Evolutionary conservation across 2,888 invertebrate genomes (phyloP), one percentile per base, ranked within the genome.

Genomic region (Leucozona laternaria): DNA sequence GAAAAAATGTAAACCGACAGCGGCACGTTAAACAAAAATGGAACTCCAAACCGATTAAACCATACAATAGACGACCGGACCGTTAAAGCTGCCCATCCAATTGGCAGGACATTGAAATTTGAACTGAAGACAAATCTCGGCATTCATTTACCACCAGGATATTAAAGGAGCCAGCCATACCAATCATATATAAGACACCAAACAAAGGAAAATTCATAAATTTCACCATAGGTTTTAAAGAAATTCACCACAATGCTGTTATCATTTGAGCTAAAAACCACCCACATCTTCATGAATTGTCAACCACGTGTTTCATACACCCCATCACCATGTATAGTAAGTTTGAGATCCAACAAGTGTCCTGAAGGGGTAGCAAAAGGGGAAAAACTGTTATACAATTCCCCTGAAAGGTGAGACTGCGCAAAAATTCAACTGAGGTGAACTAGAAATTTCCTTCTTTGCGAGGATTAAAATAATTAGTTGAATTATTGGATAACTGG

Each of bases 51-150:
- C 68, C 53, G 53, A 37, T 20, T 37, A 20, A 40, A 15, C 6
- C 25, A n/a, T n/a, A 68, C 34, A 48, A 48, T 3, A 28, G 11
- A 58, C 60, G 55, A 58, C 66, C 70, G 70, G 20, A 58, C 57
- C 71, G 55, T 22, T 17, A n/a, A 66, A 57, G 43, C 31, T 22
- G 60, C 64, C 75, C 73, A 79, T 55, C 86, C 78, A 82, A 79
- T 66, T 73, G 82, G 70, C 64, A 82, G 75, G 78, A 86, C 86
- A 71, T 71, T 82, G 60, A 82, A 82, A 79, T 75, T 78, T 64
- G 64, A 86, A 86, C 86, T 86, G 82, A 86, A 57, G 78, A 37
- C 75, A 37, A 66, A 66, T 76, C 79, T 72, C 50, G 37, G 71
- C 66, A 37, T 68, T 68, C 79, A 73, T 73, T 79, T 58, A 79